Evolutionary conservation across 1,140 invertebrate genomes (phyloP), one percentile per base, ranked within the genome.

Genomic region (Anastatus disparis): DNA sequence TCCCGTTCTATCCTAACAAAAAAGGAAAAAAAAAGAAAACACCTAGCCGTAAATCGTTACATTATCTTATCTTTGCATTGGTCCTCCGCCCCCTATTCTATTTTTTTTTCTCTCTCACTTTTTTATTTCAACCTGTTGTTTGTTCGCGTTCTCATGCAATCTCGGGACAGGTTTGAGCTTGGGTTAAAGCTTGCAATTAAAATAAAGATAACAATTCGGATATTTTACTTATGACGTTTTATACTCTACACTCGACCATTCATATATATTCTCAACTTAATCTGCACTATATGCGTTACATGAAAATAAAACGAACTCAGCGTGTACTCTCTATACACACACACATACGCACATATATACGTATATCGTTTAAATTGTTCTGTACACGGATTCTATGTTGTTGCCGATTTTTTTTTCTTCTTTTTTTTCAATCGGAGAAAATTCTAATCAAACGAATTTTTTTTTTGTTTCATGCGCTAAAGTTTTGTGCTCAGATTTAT

Each of bases 401-500:
- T n/a, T 17, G 8, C 42, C n/a, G 46, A 7, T 56, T 15, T 3
- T 17, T n/a, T 44, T n/a, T 12, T n/a, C 48, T 6, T 9, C 20
- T 15, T 52, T 52, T n/a, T 64, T 65, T 56, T 44, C 52, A 66
- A 66, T 66, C 38, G 52, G 63, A n/a, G n/a, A 55, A 66, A 53
- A 56, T 56, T 67, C 40, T 67, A 67, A 67, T 67, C 40, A 26
- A 67, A 67, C 38, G 20, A 46, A 10, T 40, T 67, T 67, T 58
- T 48, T 44, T 27, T 22, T 2, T 20, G 20, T 15, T 3, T 29
- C 9, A n/a, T n/a, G n/a, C n/a, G n/a, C n/a, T n/a, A n/a, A n/a
- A 12, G 1, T 17, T n/a, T n/a, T n/a, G n/a, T 0, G 8, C 15
- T 15, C 46, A 55, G 35, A 44, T 65, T 42, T 65, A 55, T 42